phyloP scores from a whole-genome alignment of 2,888 invertebrate genomes.

The Platerodrilus igneus region DNA sequence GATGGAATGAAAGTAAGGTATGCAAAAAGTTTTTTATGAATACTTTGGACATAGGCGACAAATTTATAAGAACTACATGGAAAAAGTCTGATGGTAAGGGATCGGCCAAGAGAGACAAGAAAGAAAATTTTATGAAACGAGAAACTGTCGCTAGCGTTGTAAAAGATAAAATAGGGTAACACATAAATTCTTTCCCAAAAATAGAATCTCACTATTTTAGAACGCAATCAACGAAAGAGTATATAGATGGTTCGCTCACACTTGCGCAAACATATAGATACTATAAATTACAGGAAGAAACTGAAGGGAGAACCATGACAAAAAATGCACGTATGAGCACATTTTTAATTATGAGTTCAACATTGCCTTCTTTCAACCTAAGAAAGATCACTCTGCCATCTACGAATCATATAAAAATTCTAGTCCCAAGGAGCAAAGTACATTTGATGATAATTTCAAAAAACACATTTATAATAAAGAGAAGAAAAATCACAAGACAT shows the following conservation, averaged over 20 bases:
- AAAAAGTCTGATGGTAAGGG: conserved; percentile 1
- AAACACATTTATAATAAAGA: conserved; percentile 1
- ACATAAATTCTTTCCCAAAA: not conserved
- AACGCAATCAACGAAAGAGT: not conserved
- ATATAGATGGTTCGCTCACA: conserved; percentile 1
- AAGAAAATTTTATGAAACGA: not conserved
- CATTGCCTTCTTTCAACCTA: conserved; percentile 3
- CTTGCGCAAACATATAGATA: conserved; percentile 3
- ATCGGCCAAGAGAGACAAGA: not conserved
- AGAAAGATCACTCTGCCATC: conserved; percentile 10
- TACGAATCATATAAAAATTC: conserved; percentile 7
- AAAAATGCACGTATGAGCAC: conserved; percentile 1
- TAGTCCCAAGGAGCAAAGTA: conserved; percentile 1
- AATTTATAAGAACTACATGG: not conserved
- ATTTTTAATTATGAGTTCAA: conserved; percentile 3
- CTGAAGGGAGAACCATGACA: too few relatives aligned
- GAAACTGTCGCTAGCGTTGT: not conserved
- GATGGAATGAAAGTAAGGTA: not conserved
- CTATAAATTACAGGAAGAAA: too few relatives aligned
- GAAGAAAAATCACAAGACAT: conserved; percentile 4
- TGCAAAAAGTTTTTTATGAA: conserved; percentile 6
- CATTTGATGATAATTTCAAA: not conserved
- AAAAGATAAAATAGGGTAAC: not conserved
- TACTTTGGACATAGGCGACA: conserved; percentile 4
- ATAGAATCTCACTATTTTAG: conserved; percentile 7